Percentiles rank a stretch among this genome's conserved stretches.
Conservation (phyloP, 2,888 invertebrate species). For the Xestia ashworthii region DNA sequence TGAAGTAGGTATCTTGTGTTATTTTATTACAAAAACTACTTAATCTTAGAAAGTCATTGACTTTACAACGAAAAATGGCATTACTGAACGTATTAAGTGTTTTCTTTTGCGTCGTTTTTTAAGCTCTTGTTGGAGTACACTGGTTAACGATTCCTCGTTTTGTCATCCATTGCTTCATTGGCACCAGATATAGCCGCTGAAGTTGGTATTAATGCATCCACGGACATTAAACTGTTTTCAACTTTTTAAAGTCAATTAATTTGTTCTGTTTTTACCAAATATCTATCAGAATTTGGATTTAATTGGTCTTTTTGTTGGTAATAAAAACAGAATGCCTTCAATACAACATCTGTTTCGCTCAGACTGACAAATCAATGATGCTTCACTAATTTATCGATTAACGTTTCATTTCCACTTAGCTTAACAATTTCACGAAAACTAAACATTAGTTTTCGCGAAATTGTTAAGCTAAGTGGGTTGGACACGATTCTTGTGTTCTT, state of each 20-base stretch:
- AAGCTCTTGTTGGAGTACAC: slow-evolving; percentile 13
- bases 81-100: not conserved
- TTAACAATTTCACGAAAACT: slow-evolving; percentile 52
- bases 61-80: not conserved
- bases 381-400: slow-evolving; percentile 55
- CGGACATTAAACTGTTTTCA: not conserved
- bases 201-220: not conserved
- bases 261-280: slow-evolving; percentile 19
- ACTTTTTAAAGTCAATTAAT: not conserved
- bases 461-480: too few relatives aligned
- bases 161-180: not conserved
- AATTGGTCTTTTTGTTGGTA: slow-evolving; percentile 28
- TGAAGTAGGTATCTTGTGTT: not conserved
- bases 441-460: too few relatives aligned
- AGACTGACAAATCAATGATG: slow-evolving; percentile 42
- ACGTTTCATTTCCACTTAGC: slow-evolving; percentile 56
- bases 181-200: not conserved
- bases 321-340: slow-evolving; percentile 30
- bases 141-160: slow-evolving; percentile 2
- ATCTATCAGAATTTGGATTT: not conserved
- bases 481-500: slow-evolving; percentile 53
- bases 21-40: slow-evolving; percentile 9
- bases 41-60: slow-evolving; percentile 9
- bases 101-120: slow-evolving; percentile 23
- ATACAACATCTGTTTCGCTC: slow-evolving; percentile 51